phyloP scores from a whole-genome alignment of 2,113 vertebrate species.

The Equus quagga region DNA sequence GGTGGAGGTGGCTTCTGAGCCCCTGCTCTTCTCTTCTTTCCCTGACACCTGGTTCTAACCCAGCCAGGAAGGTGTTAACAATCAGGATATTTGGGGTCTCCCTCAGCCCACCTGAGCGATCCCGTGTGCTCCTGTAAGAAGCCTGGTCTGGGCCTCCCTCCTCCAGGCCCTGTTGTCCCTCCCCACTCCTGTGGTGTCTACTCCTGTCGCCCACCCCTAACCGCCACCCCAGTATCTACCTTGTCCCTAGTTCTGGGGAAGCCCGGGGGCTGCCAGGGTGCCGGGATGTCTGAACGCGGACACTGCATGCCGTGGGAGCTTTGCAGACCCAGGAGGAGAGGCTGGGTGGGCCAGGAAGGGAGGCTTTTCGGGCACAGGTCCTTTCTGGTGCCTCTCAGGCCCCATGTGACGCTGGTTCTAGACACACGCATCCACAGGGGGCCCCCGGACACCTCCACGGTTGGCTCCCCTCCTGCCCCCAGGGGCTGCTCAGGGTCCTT shows the following conservation, averaged over 20 bases:
- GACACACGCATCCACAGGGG: neutral
- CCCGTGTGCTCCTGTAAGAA: neutral
- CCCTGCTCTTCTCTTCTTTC: neutral
- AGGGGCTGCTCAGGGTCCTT: neutral
- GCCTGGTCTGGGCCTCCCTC: neutral
- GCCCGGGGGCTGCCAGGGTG: neutral
- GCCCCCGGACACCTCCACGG: neutral
- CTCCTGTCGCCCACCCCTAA: neutral
- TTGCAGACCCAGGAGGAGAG: neutral
- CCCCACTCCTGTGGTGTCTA: neutral
- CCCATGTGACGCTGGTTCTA: neutral
- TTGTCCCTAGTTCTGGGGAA: neutral
- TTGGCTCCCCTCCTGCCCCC: neutral
- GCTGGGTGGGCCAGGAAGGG: neutral
- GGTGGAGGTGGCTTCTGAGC: neutral
- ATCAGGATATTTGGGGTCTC: neutral
- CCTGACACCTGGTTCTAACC: neutral
- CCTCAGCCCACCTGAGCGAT: neutral
- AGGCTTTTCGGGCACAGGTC: neutral
- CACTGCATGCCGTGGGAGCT: neutral
- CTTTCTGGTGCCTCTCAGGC: neutral
- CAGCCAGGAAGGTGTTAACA: neutral
- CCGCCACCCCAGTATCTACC: neutral
- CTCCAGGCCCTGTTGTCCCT: neutral
- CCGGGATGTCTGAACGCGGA: neutral